phyloP scores from a whole-genome alignment of 2,113 vertebrate genomes.

The Donacobius atricapilla region DNA sequence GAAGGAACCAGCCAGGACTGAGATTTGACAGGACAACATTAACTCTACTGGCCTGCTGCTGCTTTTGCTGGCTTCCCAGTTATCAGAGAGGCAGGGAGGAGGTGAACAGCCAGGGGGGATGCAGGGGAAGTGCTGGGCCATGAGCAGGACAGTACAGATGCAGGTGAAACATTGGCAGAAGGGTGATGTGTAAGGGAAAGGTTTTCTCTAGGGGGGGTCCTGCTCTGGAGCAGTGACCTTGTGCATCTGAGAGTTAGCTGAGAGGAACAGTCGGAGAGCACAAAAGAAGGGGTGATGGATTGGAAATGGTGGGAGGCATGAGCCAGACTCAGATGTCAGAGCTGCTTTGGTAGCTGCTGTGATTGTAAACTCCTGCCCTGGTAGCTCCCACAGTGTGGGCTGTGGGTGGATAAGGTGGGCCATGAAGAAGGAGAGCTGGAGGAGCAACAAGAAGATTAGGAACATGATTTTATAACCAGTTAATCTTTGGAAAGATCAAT shows the following conservation, averaged over 20 bases:
- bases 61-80: neutral
- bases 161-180: neutral
- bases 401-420: too few species aligned
- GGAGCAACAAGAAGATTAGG: neutral
- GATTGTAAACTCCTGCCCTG: neutral
- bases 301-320: neutral
- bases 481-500: neutral
- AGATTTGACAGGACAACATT: neutral
- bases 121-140: accelerated
- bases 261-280: neutral
- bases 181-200: neutral
- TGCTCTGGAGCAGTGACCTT: neutral
- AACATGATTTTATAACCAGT: neutral
- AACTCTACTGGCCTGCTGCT: neutral
- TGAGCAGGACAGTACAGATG: neutral
- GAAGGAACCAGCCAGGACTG: neutral
- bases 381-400: accelerated
- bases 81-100: neutral
- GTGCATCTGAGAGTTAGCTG: neutral
- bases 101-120: accelerated
- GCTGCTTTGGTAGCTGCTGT: neutral
- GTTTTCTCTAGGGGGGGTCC: neutral
- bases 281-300: neutral
- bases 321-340: neutral
- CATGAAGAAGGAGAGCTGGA: neutral